Evolutionary conservation across 1,140 invertebrate genomes (phyloP), one percentile per base, ranked within the genome.

Genomic region (Polypedilum vanderplanki): DNA sequence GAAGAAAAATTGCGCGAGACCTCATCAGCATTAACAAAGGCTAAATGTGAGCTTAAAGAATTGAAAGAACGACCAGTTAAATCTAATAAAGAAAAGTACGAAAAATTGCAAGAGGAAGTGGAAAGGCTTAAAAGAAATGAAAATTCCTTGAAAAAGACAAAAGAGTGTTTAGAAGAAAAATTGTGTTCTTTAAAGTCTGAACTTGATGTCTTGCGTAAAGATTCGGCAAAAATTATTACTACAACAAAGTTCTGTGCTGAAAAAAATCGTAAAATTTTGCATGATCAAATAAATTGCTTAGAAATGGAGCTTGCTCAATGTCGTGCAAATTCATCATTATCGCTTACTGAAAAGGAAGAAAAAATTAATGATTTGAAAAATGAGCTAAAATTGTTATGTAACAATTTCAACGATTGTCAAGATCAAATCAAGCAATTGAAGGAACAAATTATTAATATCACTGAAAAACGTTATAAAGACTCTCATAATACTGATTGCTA

Each of bases 201-300:
- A 78, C 79, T 91, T 64, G 90, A 91, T 75, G 86, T 86, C 33
- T 83, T 90, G 8, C 81, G 90, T 3, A 89, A 91, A 74, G 90
- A 92, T 77, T 89, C 89, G 0, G 89, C 90, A 0, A 84, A 90
- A 73, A 90, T 91, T 76, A 85, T 93, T 0, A 85, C 87, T 1
- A 84, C 89, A 15, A 87, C 87, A 9, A 90, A 90, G 76, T 89
- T 90, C 73, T 84, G 90, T 46, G 87, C 87, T 9, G 90, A 93
- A 76, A 84, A 84, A 1, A 83, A 87, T 1, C 84, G 87, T 41
- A 80, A 83, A 77, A 83, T 84, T 10, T 84, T 88, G 79, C 88
- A 90, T 78, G 83, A 84, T 9, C 86, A 89, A 78, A 88, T 90
- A 46, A 83, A 84, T 24, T 86, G 88, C 57, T 81, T 90, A 78